Percentiles rank a stretch among this genome's conserved stretches.
These are phyloP conservation scores for Heloderma charlesbogerti DNA, from an alignment of 2,113 vertebrate species.

Conservation along the genomic window DNA sequence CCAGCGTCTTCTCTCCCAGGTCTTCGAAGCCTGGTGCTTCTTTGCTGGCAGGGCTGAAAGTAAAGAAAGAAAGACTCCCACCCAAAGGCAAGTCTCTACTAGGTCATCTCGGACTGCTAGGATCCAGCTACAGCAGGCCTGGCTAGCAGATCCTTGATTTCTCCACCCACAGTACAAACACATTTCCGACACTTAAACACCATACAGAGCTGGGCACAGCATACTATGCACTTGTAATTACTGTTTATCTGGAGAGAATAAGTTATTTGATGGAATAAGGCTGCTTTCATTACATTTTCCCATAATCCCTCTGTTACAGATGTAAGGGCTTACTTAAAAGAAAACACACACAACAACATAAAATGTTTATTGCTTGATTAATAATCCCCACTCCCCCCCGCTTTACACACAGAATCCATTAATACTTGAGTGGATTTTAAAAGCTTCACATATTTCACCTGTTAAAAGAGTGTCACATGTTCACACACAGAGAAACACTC, in stretches of 20 bases:
- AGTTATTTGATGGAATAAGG: not conserved
- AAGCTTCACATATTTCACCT: fast-evolving
- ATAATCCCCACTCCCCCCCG: not conserved
- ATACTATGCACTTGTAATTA: not conserved
- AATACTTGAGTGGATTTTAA: fast-evolving
- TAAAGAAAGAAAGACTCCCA: too few species aligned
- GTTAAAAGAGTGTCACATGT: not conserved
- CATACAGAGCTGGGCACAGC: too few species aligned
- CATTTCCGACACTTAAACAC: too few species aligned
- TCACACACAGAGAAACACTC: fast-evolving
- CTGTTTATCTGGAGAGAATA: not conserved
- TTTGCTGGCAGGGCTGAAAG: too few species aligned
- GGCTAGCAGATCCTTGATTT: too few species aligned
- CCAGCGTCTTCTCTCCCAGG: too few species aligned
- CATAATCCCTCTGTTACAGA: not conserved
- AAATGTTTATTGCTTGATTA: slow-evolving; percentile 1
- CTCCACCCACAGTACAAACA: too few species aligned
- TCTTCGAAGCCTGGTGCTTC: too few species aligned
- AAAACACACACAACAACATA: not conserved
- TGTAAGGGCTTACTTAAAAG: not conserved
- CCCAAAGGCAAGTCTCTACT: too few species aligned
- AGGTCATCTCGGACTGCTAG: too few species aligned
- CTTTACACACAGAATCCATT: not conserved
- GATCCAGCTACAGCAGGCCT: too few species aligned
- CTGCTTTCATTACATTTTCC: not conserved